Evolutionary conservation across 2,113 vertebrate genomes (phyloP).

Genomic region (Pterocles orientalis): DNA sequence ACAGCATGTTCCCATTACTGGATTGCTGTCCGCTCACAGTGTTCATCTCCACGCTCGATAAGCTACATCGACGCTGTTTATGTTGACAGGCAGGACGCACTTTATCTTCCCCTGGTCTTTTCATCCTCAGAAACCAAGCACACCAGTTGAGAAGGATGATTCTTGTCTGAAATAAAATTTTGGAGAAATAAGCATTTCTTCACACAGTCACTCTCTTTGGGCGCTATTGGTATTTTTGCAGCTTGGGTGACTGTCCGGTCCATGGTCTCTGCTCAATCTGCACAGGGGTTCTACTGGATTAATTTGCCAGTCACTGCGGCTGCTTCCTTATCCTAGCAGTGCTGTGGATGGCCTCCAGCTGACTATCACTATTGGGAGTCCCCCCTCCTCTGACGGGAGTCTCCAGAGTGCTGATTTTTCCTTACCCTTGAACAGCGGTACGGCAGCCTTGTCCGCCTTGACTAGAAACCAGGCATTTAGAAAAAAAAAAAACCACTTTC

Average conservation of each 20-base stretch:
- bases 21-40: slow-evolving; percentile 70
- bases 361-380: neutral
- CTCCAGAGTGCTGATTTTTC: neutral
- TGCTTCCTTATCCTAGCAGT: neutral
- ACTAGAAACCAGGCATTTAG: neutral
- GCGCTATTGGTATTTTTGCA: neutral
- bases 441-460: neutral
- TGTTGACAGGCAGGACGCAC: slow-evolving; percentile 87
- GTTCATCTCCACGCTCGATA: slow-evolving; percentile 85
- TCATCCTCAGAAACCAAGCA: slow-evolving; percentile 97
- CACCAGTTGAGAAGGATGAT: slow-evolving; percentile 94
- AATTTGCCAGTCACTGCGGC: neutral
- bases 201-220: neutral
- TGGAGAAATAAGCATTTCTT: neutral
- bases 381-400: neutral
- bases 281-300: neutral
- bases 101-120: slow-evolving; percentile 87
- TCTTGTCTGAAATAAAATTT: slow-evolving; percentile 81
- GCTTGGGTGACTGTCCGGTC: neutral
- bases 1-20: slow-evolving; percentile 85
- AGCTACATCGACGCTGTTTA: slow-evolving; percentile 81
- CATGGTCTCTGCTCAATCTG: neutral
- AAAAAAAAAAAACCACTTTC: neutral
- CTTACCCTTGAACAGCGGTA: neutral
- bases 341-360: neutral